Evolutionary conservation across 2,113 vertebrate genomes (phyloP).

Genomic region (Myiozetetes cayanensis): DNA sequence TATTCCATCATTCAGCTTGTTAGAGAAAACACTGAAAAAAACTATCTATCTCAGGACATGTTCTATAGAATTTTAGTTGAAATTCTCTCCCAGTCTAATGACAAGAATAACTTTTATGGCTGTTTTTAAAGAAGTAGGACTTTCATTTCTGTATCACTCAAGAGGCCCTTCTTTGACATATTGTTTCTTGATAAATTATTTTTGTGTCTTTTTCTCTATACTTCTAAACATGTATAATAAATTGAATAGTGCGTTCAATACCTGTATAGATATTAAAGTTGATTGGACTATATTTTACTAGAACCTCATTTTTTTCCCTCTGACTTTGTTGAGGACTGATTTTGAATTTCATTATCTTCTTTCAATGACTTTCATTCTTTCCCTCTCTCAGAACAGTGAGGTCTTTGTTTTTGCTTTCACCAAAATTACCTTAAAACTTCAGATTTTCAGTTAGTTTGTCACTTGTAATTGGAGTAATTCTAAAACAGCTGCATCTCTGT

Average conservation of each 20-base stretch:
- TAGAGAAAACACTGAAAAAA: neutral
- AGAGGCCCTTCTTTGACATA: neutral
- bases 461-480: neutral
- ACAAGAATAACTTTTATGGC: neutral
- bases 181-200: neutral
- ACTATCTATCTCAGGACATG: neutral
- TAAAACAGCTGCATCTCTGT: neutral
- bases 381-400: neutral
- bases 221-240: neutral
- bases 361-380: neutral
- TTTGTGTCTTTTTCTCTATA: neutral
- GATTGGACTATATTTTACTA: neutral
- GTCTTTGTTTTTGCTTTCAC: neutral
- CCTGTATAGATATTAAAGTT: neutral
- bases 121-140: neutral
- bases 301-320: accelerated
- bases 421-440: neutral
- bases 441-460: neutral
- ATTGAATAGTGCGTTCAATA: neutral
- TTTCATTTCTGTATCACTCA: neutral
- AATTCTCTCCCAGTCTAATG: neutral
- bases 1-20: neutral
- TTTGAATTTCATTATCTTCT: neutral
- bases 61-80: neutral
- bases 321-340: neutral